Evolutionary conservation across 2,797 vertebrate species (phyloP), one percentile per base, ranked within the genome.

Genomic region (Merluccius polli): DNA sequence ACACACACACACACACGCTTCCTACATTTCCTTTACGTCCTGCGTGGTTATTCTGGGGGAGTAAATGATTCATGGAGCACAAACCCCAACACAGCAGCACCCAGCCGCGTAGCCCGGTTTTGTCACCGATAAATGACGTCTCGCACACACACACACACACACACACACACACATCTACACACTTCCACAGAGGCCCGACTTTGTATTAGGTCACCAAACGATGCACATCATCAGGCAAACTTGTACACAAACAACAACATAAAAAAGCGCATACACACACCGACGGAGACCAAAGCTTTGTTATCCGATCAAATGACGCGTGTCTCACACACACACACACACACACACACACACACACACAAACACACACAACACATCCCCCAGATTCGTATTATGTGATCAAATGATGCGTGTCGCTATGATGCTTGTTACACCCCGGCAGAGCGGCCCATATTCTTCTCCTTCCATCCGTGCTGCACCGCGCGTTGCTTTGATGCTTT

Each of bases 371-470:
- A 44, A 29, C 9, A n/a, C 38, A 31, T 10, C 35, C 36, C 36
- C 41, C 30, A 11, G 85, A 89, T 89, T 90, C 90, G 91, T 91
- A 85, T 90, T 89, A 91, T 87, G 87, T 90, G 91, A 92, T 90
- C 89, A 92, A 91, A 91, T 91, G 91, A 87, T 86, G 89, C 84
- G 77, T 90, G 91, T 88, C 86, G 86, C 88, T 83, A 70, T 89
- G 87, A 81, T 83, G 87, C 90, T 91, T 84, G 90, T 91, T 92
- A 89, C 89, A 91, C 87, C 85, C 88, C 90, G 89, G 88, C 89
- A 81, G 88, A 77, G 86, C 83, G 87, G 75, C 88, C 86, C 85
- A 85, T 84, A 88, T 90, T 89, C 84, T 88, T 87, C 86, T 86
- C 80, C 86, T 85, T 81, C 86, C 89, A 85, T 89, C 90, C 88